phyloP scores from a whole-genome alignment of 2,113 vertebrate species.

The Chloropsis hardwickii region DNA sequence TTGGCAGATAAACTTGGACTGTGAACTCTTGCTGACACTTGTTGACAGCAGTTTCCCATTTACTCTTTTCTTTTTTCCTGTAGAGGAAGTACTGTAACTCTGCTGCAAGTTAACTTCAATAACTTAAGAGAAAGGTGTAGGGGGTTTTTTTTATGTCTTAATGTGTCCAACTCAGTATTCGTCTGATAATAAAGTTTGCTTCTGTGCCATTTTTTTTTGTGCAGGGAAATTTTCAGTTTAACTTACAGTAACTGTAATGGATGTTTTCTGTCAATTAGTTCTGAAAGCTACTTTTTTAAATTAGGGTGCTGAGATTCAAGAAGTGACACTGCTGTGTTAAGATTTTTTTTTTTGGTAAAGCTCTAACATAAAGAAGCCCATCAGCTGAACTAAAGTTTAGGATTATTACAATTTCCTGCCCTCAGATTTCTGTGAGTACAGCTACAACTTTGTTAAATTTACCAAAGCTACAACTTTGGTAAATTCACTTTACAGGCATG shows the following conservation, averaged over 20 bases:
- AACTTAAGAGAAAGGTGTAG: not conserved
- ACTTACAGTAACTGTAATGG: not conserved
- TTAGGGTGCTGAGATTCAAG: not conserved
- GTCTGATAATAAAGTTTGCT: not conserved
- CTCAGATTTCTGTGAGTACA: not conserved
- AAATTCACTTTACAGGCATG: not conserved
- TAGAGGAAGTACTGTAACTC: not conserved
- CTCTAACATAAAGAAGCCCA: not conserved
- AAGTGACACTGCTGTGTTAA: not conserved
- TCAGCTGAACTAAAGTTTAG: not conserved
- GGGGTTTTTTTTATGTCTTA: not conserved
- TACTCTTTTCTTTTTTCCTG: not conserved
- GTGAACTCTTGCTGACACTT: not conserved
- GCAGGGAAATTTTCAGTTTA: not conserved
- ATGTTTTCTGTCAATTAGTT: not conserved
- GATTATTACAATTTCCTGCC: not conserved
- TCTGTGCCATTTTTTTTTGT: not conserved
- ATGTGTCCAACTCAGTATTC: not conserved
- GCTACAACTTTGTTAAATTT: not conserved
- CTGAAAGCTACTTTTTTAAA: not conserved
- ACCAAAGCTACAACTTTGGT: not conserved
- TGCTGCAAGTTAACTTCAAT: not conserved
- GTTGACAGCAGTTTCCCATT: not conserved
- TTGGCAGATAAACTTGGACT: not conserved
- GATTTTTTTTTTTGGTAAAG: not conserved